Conservation (phyloP, 2,888 invertebrate genomes). For the Anthophora plumipes region DNA sequence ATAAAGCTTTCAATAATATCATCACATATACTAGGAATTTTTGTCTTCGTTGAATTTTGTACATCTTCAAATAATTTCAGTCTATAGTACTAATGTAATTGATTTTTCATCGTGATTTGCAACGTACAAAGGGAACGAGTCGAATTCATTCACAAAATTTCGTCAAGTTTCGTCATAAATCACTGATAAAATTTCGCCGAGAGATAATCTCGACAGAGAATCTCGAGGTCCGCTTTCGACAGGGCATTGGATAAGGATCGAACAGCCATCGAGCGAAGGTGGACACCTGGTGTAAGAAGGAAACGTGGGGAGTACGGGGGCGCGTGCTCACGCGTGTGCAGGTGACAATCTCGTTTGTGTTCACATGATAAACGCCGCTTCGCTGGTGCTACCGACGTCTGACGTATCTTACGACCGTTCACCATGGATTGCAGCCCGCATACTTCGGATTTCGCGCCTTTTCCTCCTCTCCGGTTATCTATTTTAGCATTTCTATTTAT, state of each 20-base stretch:
- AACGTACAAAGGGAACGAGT: no score
- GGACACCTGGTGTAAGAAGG: conserved; percentile 66
- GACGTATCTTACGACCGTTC: conserved; percentile 72
- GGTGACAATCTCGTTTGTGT: conserved; percentile 81
- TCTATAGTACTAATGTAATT: no score
- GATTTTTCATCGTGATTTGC: no score
- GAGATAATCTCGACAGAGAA: neutral
- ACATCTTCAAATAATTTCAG: no score
- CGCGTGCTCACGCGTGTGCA: conserved; percentile 69
- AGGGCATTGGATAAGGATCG: conserved; percentile 39
- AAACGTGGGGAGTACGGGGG: conserved; percentile 51
- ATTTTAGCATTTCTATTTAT: neutral
- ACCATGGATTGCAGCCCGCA: conserved; percentile 46
- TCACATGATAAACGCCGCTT: conserved; percentile 76
- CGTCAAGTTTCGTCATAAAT: no score
- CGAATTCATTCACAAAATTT: no score
- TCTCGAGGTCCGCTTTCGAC: conserved; percentile 24
- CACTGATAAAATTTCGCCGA: no score
- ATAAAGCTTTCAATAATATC: no score
- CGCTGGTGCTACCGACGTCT: conserved; percentile 65
- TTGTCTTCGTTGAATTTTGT: no score
- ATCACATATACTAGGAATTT: no score
- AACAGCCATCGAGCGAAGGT: conserved; percentile 51
- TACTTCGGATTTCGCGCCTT: conserved; percentile 25
- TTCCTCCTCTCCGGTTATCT: neutral